Percentiles rank a stretch among this genome's conserved stretches.
phyloP scores from a whole-genome alignment of 2,113 vertebrate species.

The Cygnus atratus region DNA sequence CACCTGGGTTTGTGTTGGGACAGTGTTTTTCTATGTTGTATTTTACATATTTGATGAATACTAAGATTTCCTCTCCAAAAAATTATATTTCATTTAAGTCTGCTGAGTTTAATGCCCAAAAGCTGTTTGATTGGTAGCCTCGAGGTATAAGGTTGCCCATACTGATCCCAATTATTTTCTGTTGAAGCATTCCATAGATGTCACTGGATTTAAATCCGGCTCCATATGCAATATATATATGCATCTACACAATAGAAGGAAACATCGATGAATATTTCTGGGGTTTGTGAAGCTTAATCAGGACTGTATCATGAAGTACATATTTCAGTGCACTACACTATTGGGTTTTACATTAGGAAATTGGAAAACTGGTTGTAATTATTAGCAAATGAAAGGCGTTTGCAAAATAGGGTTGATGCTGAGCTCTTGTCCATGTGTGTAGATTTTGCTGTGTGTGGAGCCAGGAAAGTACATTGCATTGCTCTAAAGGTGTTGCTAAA shows the following conservation, averaged over 20 bases:
- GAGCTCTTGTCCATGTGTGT: neutral
- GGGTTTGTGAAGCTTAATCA: neutral
- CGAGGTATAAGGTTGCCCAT: neutral
- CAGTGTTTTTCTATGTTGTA: neutral
- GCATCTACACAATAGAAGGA: neutral
- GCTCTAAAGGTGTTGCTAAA: neutral
- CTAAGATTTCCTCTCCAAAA: neutral
- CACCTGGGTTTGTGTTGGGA: slow-evolving; percentile 4
- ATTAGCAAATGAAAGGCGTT: neutral
- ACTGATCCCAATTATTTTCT: slow-evolving; percentile 10
- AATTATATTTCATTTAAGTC: neutral
- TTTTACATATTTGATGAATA: slow-evolving; percentile 39
- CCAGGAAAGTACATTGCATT: neutral
- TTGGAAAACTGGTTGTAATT: neutral
- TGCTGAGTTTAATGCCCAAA: neutral
- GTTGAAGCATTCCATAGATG: neutral
- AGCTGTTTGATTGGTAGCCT: slow-evolving; percentile 30
- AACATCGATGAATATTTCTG: neutral
- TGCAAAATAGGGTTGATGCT: neutral
- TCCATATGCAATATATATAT: neutral
- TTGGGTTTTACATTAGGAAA: neutral
- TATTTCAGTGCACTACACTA: neutral
- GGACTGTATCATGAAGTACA: fast-evolving
- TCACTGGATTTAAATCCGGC: neutral
- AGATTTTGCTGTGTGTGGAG: neutral